Evolutionary conservation across 2,888 invertebrate species (phyloP), one percentile per base, ranked within the genome.

Genomic region (Andricus curvator): DNA sequence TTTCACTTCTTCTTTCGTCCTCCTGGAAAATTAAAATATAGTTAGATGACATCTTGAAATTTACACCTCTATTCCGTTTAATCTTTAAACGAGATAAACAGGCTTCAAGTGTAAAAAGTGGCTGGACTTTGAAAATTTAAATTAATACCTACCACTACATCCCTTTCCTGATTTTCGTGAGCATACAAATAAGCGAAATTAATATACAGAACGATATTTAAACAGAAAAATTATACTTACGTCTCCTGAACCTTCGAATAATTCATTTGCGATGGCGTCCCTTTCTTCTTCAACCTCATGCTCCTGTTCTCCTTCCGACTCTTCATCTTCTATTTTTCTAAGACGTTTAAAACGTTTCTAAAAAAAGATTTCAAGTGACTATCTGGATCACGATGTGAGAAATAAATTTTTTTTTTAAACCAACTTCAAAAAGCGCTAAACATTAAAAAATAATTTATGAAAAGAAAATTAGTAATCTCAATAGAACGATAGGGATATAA

Each of bases 331-430:
- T 85, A 98, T 95, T 48, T 97, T 94, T 84, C 96, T 94, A 83
- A 98, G 94, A 82, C 98, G 95, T 91, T 97, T 98, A 88, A 98
- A 98, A 84, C 96, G 95, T 94, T 97, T 97, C 97, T 97, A 92
- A 56, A 91, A 80, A 48, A 65, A 67, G 20, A 37, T 25, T 66
- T 25, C 8, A 22, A n/a, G 51, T 20, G 17, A 48, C 13, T 56
- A n/a, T n/a, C n/a, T 8, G 20, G 20, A 3, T 48, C 4, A 48
- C 4, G 5, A 48, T 17, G 17, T 15, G 15, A 4, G 4, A 44
- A 44, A 44, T 44, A n/a, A n/a, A n/a, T n/a, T n/a, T n/a, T n/a
- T n/a, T n/a, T n/a, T n/a, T n/a, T n/a, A n/a, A 37, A 37, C 37
- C 37, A 8, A 37, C 8, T 37, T 37, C 37, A 37, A 37, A 1